Evolutionary conservation across 2,888 invertebrate species (phyloP).

Genomic region (Melanchra persicariae): DNA sequence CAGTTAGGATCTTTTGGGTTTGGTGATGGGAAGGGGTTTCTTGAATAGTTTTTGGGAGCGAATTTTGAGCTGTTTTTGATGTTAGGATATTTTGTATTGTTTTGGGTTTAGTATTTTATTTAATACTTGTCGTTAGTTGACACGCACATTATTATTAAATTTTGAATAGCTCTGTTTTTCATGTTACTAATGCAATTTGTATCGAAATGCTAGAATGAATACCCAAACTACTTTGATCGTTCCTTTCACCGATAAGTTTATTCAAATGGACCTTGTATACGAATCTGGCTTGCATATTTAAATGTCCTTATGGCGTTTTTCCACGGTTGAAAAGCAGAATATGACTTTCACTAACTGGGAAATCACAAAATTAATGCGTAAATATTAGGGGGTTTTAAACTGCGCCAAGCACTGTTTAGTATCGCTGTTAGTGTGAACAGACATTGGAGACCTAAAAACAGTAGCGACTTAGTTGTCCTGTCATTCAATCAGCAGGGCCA

Average conservation of each 20-base stretch:
- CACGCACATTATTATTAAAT: too few species aligned
- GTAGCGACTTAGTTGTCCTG: too few species aligned
- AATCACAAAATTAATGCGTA: too few species aligned
- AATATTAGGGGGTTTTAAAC: too few species aligned
- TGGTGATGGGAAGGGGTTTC: conserved; percentile 9
- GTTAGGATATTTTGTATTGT: neutral
- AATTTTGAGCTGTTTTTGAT: conserved; percentile 2
- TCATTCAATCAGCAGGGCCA: too few species aligned
- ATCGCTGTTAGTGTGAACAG: too few species aligned
- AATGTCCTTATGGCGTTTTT: neutral
- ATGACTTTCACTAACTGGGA: too few species aligned
- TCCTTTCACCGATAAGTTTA: neutral
- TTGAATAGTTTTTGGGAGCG: conserved; percentile 32
- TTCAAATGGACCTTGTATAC: neutral
- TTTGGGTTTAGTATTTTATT: too few species aligned
- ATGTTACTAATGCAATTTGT: neutral
- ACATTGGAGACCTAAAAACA: too few species aligned
- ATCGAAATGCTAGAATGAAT: too few species aligned
- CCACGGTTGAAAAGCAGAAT: neutral
- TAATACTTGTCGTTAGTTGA: neutral
- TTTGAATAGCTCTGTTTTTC: neutral
- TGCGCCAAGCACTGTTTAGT: too few species aligned
- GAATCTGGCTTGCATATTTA: neutral
- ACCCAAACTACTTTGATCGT: too few species aligned
- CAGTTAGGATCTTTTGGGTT: neutral